Conservation (phyloP, 2,888 invertebrate genomes). For the Hydriomena furcata region DNA sequence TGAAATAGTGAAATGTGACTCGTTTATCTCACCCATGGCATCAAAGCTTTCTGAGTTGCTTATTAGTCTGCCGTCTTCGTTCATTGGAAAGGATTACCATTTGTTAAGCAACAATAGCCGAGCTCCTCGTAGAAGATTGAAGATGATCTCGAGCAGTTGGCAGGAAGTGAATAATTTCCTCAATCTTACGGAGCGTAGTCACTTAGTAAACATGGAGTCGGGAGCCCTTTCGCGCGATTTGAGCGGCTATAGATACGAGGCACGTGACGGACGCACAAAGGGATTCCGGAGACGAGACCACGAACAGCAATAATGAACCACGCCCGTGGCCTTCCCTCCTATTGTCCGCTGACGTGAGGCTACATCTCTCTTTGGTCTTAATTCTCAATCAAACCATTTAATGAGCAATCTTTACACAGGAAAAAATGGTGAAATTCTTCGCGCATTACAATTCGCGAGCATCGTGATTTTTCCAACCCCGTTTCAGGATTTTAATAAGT, state of each 20-base stretch:
- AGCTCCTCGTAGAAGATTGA: constrained; percentile 28
- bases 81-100: constrained; percentile 22
- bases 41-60: not conserved
- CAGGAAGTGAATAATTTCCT: constrained; percentile 39
- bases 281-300: constrained; percentile 53
- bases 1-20: not conserved
- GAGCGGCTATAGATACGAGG: constrained; percentile 51
- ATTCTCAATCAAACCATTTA: constrained; percentile 55
- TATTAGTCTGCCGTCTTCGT: constrained; percentile 3
- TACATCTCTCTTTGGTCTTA: constrained; percentile 52
- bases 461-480: constrained; percentile 49
- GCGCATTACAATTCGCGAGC: constrained; percentile 34
- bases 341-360: constrained; percentile 51
- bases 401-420: constrained; percentile 31
- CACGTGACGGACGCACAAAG: constrained; percentile 66
- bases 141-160: constrained; percentile 32
- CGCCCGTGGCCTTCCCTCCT: constrained; percentile 49
- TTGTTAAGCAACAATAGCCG: constrained; percentile 28
- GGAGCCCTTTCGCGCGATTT: constrained; percentile 50
- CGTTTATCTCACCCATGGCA: constrained; percentile 1
- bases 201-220: constrained; percentile 43
- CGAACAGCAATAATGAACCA: constrained; percentile 62
- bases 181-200: constrained; percentile 30
- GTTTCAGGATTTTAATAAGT: constrained; percentile 56
- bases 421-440: constrained; percentile 33